Evolutionary conservation across 2,888 invertebrate species (phyloP), one percentile per base, ranked within the genome.

Genomic region (Lysandra coridon): DNA sequence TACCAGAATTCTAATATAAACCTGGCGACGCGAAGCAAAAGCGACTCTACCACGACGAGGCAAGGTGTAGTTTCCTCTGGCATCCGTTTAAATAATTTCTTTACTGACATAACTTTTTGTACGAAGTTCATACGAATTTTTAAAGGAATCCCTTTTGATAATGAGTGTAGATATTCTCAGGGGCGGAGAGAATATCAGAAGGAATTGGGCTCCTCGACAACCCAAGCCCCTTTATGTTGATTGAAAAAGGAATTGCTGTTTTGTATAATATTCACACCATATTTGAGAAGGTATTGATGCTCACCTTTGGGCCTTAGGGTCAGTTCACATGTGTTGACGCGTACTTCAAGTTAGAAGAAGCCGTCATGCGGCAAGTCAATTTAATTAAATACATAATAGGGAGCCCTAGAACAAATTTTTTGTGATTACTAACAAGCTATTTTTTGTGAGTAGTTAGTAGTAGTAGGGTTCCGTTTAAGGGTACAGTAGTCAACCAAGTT

Each of bases 51-150:
- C 10, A 49, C 49, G 23, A 75, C 4, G n/a, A 12, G 5, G 49
- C 4, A 44, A 23, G 17, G 30, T 23, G 12, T 14, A 23, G 1
- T 49, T 75, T 75, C 30, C 75, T 23, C 23, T 23, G 75, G 49
- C 75, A 12, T 30, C n/a, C 23, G 3, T 23, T 75, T 75, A 23
- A 75, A 75, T 75, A 75, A 75, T 75, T 75, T 75, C 44, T 44
- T 75, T 49, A 44, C 44, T 30, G 49, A 75, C 23, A 75, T 75
- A 75, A 75, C 44, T 49, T 75, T 75, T 75, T 49, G 75, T 75
- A 75, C 49, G 49, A 75, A 33, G 33, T 69, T 69, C 69, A 69
- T 69, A 69, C 33, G 69, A 69, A 69, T 69, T 69, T 69, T 69
- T 69, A 14, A 69, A 69, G 69, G 33, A 37, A 69, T 69, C 69